Evolutionary conservation across 2,888 invertebrate genomes (phyloP).

Genomic region (Callyntrura guangdongensis): DNA sequence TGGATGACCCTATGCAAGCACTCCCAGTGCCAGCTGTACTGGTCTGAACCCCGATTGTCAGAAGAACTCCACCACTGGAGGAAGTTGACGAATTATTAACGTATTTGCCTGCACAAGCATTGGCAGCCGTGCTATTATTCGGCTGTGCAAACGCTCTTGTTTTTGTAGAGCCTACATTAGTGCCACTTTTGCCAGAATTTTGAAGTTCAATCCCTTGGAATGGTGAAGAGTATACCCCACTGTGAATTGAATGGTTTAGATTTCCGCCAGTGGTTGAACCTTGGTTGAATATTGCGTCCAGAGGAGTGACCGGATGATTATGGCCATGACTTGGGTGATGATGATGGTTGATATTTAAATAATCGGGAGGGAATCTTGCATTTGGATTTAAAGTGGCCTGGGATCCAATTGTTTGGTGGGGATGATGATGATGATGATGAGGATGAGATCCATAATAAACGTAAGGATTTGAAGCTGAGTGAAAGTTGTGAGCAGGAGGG

Average conservation of each 20-base stretch:
- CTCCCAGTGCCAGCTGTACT: neutral
- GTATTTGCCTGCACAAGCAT: constrained; percentile 24
- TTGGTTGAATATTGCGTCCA: constrained; percentile 61
- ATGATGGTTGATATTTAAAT: constrained; percentile 58
- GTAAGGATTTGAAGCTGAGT: constrained; percentile 59
- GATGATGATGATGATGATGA: constrained; percentile 59
- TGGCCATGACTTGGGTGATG: constrained; percentile 72
- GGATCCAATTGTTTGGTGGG: constrained; percentile 47
- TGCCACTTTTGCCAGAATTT: constrained; percentile 56
- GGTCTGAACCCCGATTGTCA: constrained; percentile 63
- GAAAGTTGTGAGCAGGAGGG: constrained; percentile 58
- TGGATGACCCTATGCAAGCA: constrained; percentile 36
- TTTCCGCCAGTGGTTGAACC: constrained; percentile 65
- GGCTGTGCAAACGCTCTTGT: constrained; percentile 30
- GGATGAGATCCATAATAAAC: constrained; percentile 67
- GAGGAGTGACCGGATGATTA: constrained; percentile 69
- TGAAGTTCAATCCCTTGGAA: constrained; percentile 74
- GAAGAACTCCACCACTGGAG: constrained; percentile 62
- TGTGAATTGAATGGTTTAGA: constrained; percentile 69
- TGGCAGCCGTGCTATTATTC: neutral
- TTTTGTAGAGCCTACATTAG: neutral
- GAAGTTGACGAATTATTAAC: constrained; percentile 61
- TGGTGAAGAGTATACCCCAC: constrained; percentile 62
- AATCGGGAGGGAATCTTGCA: constrained; percentile 67
- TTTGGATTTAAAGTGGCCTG: constrained; percentile 62